Base-by-base conservation (phyloP, 2,888 invertebrate species). In the Pelosia muscerda region DNA sequence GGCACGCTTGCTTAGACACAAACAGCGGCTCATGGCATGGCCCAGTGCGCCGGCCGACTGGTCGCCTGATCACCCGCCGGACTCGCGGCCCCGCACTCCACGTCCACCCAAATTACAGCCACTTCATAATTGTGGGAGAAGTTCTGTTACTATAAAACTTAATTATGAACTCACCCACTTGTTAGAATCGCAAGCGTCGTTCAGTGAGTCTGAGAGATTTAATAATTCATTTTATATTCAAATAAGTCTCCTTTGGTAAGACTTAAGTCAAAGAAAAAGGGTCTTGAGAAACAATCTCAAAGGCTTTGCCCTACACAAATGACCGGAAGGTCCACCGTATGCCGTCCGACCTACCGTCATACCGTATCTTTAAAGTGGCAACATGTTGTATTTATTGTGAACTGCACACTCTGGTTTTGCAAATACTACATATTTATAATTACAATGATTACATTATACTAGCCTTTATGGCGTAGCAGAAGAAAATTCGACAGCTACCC, bases 1-100 rank as follows among this genome's bases (percentile, higher is more conserved):
- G 19, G 26, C 49, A 60, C 63, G 63, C 34, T 73, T 67, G 66
- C 66, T 65, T 65, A 61, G 31, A 59, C 68, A 63, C 66, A 60
- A 60, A 66, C 55, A 38, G 60, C 55, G 23, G 15, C 49, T 31
- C 49, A 8, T 19, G 65, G 64, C 49, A 13, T 28, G 65, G 64
- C 42, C 49, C 42, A 58, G 49, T 34, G 57, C 49, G 22, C 64
- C 28, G 25, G n/a, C 34, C 15, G 38, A 0, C 38, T 2, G 49
- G 19, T 2, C 42, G 42, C 38, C 54, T 23, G 54, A 10, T 38
- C 19, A 13, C 38, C 59, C 34, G 22, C 59, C 34, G 49, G 61
- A 28, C 49, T 53, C 28, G 22, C 15, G 22, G 53, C n/a, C 49
- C 49, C 9, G 22, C 61, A 28, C 53, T n/a, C 49, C 8, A 15